Percentiles rank a stretch among this genome's conserved stretches.
These are phyloP conservation scores for Myrmophylax atrothorax DNA, from an alignment of 2,113 vertebrate species.

Conservation along the genomic window DNA sequence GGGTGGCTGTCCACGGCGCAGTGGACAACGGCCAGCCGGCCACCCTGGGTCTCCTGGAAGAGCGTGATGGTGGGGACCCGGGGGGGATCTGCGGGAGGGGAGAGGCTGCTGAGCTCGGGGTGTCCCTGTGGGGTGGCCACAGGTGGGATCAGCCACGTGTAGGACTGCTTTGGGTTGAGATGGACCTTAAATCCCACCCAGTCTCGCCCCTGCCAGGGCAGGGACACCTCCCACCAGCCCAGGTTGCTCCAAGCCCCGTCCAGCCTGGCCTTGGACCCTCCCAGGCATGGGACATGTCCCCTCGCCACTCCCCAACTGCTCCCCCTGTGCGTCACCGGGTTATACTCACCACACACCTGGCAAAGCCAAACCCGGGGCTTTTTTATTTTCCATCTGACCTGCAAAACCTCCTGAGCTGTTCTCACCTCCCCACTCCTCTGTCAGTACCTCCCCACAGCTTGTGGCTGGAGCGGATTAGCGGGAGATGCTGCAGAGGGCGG, in stretches of 20 bases:
- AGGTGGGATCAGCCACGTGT: too few species aligned
- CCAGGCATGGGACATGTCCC: not conserved
- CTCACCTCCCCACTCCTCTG: fast-evolving
- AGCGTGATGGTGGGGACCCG: slow-evolving; percentile 31
- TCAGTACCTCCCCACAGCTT: not conserved
- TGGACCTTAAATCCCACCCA: not conserved
- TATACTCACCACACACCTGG: not conserved
- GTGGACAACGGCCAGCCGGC: slow-evolving; percentile 51
- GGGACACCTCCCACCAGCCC: fast-evolving
- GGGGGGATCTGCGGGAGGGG: slow-evolving; percentile 64
- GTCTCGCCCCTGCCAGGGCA: not conserved
- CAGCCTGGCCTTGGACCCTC: not conserved
- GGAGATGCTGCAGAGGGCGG: fast-evolving
- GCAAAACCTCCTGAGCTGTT: not conserved
- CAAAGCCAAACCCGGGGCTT: not conserved
- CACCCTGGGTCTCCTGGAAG: slow-evolving; percentile 66
- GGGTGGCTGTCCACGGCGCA: slow-evolving; percentile 75
- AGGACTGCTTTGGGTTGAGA: not conserved
- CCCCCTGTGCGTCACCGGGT: fast-evolving
- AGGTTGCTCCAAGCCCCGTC: not conserved
- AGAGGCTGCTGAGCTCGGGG: not conserved
- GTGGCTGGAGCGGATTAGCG: fast-evolving
- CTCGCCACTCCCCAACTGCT: not conserved
- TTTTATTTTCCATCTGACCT: not conserved
- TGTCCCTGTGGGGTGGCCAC: fast-evolving